phyloP scores from a whole-genome alignment of 2,113 vertebrate species.

The Isichthys henryi region DNA sequence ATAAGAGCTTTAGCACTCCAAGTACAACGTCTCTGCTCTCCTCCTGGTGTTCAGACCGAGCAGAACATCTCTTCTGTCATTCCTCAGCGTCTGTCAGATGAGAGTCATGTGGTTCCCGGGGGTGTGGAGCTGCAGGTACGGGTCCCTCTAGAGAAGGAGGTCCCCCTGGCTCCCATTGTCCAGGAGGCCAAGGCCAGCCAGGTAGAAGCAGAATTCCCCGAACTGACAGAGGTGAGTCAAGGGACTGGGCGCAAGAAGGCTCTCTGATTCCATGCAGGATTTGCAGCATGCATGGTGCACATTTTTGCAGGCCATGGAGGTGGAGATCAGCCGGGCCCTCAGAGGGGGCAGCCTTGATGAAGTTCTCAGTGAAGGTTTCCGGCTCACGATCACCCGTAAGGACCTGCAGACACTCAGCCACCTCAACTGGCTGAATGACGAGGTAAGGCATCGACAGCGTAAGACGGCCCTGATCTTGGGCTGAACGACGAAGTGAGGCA shows the following conservation, averaged over 20 bases:
- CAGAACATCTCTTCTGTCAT: background rate
- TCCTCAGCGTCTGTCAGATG: conserved; percentile 73
- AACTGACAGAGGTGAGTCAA: conserved; percentile 73
- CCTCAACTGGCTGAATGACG: conserved; percentile 97
- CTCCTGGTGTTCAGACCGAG: background rate
- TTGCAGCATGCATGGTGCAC: background rate
- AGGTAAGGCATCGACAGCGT: conserved; percentile 64
- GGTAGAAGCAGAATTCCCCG: conserved; percentile 77
- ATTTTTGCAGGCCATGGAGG: conserved; percentile 75
- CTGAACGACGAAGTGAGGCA: background rate
- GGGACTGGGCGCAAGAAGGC: background rate
- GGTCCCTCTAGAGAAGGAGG: conserved; percentile 88
- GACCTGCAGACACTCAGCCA: conserved; percentile 89
- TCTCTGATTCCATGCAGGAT: background rate
- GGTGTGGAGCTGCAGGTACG: conserved; percentile 75
- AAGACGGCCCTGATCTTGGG: background rate
- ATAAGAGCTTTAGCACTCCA: background rate
- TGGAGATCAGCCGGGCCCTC: conserved; percentile 71
- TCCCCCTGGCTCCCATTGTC: conserved; percentile 67
- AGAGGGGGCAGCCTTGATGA: conserved; percentile 80
- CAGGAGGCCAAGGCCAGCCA: conserved; percentile 51
- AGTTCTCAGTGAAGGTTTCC: conserved; percentile 85
- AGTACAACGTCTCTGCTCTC: background rate
- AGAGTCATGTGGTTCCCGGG: conserved; percentile 53
- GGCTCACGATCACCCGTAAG: conserved; percentile 86